Base-by-base conservation (phyloP, 2,113 vertebrate species). In the Tetrax tetrax region DNA sequence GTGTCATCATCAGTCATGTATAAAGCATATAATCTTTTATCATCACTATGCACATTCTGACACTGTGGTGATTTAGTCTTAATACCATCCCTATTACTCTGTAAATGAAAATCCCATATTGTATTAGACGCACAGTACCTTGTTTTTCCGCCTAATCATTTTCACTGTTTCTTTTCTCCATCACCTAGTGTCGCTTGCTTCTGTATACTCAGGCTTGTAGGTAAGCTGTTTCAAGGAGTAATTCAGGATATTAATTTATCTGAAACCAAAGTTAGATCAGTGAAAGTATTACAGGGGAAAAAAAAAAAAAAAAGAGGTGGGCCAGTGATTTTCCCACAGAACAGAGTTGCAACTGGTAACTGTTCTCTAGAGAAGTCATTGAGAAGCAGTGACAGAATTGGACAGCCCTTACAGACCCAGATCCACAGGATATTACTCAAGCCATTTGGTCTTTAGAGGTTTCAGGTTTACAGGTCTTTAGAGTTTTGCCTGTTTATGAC, bases 21-120 rank as follows among this genome's bases (percentile, higher is more conserved):
- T 93, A 93, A 90, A 93, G 90, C 91, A 84, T 89, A 84, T 96
- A 94, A 95, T 97, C 90, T 96, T 96, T 94, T 92, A 92, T 96
- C 91, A 96, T 95, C 90, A 53, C 82, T 95, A 76, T 92, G 87
- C 87, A 83, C 76, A 75, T 95, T 89, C 51, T 95, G 96, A 85
- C 89, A 93, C 29, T 57, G 38, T 41, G 78, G 68, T 91, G 85
- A 93, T 96, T 95, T 95, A 96, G 79, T 81, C 68, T 90, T 95
- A 95, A 96, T 97, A 37, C 53, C n/a, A 57, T 22, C 79, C 53
- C 88, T 85, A 96, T 95, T 93, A 88, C 41, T 72, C 31, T 56
- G 47, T 85, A 64, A 89, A 94, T 95, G 71, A 89, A 81, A 93
- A 57, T 82, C 59, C 88, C 28, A 27, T 69, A 56, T 93, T 95